Base-by-base conservation (phyloP, 2,888 invertebrate species). In the Cartodere bifasciata region DNA sequence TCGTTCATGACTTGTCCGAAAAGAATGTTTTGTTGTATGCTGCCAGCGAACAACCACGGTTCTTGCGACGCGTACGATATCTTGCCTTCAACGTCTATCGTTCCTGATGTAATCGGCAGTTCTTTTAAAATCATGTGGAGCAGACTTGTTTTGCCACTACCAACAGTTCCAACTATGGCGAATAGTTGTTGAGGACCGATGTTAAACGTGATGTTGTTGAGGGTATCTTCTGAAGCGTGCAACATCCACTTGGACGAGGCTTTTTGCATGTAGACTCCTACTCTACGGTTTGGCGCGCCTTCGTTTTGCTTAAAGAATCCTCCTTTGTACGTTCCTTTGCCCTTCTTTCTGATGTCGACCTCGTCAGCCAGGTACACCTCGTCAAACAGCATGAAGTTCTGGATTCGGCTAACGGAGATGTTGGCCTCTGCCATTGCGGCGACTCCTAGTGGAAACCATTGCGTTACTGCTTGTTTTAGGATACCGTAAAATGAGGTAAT, bases 11-110 rank as follows among this genome's bases (percentile, higher is more conserved):
- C 63, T 50, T 70, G 72, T 0, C 91, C 92, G 56, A 95, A 94
- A 2, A 88, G 56, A 40, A 95, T 86, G 56, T 95, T 95, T 49
- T 92, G 87, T n/a, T 84, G 67, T 1, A 95, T 75, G 39, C 83
- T 83, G 13, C 75, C 77, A 33, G 74, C 74, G 48, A 81, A 81
- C 1, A 81, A 52, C 88, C 88, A 90, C 0, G 90, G 81, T 51
- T 86, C 80, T 55, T 87, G 86, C 27, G 83, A 75, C 2, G 83
- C 80, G 51, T 87, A 90, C 0, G 76, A 74, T 1, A 78, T 62
- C 2, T 63, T 65, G 4, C 87, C 87, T 4, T 67, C 68, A 5
- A 84, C 63, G 47, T 69, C 63, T 4, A 83, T 55, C 2, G 58
- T 61, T 10, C 88, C 87, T 2, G 65, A 55, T 10, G 55, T 48